Percentiles rank a stretch among this genome's conserved stretches.
These are phyloP conservation scores for Tetraneura akinire DNA, from an alignment of 1,140 invertebrate genomes.

Conservation along the genomic window DNA sequence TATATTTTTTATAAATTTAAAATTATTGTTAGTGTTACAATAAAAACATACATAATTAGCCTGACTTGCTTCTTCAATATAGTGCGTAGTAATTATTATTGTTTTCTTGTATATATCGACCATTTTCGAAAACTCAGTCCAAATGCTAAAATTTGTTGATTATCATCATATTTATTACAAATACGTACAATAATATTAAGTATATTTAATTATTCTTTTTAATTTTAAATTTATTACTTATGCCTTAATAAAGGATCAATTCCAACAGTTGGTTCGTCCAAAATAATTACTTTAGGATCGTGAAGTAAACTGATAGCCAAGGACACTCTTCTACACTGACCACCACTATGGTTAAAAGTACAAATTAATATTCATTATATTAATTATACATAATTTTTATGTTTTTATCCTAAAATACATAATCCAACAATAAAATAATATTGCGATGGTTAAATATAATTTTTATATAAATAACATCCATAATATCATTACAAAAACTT, in stretches of 20 bases:
- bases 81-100: constrained; percentile 90
- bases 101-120: constrained; percentile 68
- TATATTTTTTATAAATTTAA: too few relatives aligned
- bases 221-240: not conserved
- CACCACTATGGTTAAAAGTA: constrained; percentile 93
- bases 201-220: not conserved
- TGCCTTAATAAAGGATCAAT: constrained; percentile 82
- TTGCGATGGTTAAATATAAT: too few relatives aligned
- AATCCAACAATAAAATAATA: too few relatives aligned
- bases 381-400: too few relatives aligned
- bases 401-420: too few relatives aligned
- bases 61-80: constrained; percentile 87
- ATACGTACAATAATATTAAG: too few relatives aligned
- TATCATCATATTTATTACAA: too few relatives aligned
- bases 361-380: too few relatives aligned
- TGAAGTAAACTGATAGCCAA: constrained; percentile 84
- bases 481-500: too few relatives aligned
- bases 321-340: constrained; percentile 83
- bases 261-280: constrained; percentile 92
- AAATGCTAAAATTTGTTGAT: constrained; percentile 72
- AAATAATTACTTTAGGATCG: constrained; percentile 81
- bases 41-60: constrained; percentile 75
- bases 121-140: constrained; percentile 79
- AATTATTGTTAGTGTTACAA: too few relatives aligned
- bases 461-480: too few relatives aligned